Conservation (phyloP, 1,140 invertebrate species). For the Bradysia coprophila region DNA sequence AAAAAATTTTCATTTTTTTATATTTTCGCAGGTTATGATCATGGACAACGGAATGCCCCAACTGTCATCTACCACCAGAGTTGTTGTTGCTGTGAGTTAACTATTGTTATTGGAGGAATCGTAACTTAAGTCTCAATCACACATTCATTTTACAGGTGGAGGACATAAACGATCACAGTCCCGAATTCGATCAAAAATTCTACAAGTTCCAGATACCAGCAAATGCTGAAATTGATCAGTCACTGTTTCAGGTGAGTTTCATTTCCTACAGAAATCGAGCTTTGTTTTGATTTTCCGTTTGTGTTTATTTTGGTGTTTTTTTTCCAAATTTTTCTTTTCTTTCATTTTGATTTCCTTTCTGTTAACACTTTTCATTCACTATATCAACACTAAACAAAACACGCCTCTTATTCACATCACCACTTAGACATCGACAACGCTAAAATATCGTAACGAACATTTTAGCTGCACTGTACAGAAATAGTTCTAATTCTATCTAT, state of each 20-base stretch:
- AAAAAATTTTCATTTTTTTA: too few relatives aligned
- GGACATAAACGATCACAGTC: constrained; percentile 72
- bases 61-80: constrained; percentile 62
- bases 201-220: constrained; percentile 65
- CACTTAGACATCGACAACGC: too few relatives aligned
- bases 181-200: constrained; percentile 60
- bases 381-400: neutral
- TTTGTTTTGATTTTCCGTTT: neutral
- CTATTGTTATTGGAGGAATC: too few relatives aligned
- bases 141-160: too few relatives aligned
- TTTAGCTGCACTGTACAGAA: too few relatives aligned
- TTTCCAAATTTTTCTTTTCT: neutral
- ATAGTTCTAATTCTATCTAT: too few relatives aligned
- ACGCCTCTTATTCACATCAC: too few relatives aligned
- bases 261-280: neutral
- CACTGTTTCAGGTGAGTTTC: constrained; percentile 38
- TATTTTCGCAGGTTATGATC: constrained; percentile 39
- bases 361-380: neutral
- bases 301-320: neutral
- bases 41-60: constrained; percentile 57
- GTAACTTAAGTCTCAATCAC: too few relatives aligned
- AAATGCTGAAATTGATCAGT: constrained; percentile 28
- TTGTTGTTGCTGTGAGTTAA: constrained; percentile 69
- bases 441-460: too few relatives aligned
- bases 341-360: neutral